Conservation (phyloP, 92 coral and sea anemone species). For the Porites rus region DNA sequence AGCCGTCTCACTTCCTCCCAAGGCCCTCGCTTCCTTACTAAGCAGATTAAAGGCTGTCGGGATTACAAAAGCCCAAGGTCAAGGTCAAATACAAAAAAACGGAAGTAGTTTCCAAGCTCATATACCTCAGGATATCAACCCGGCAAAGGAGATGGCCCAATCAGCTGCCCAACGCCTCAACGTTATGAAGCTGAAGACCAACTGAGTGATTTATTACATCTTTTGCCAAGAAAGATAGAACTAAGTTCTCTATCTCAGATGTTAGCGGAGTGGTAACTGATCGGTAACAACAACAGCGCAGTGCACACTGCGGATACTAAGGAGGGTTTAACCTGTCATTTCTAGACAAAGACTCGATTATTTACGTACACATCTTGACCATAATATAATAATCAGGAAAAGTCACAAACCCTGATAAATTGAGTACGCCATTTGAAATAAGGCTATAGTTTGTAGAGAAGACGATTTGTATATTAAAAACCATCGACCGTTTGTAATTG, state of each 20-base stretch:
- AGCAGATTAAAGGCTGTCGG: slow-evolving; percentile 19
- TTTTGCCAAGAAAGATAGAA: too few relatives aligned
- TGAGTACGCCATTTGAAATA: neutral
- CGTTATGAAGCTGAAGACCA: slow-evolving; percentile 29
- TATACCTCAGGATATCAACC: slow-evolving; percentile 36
- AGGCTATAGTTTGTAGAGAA: neutral
- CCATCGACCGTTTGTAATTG: slow-evolving; percentile 13
- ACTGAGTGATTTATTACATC: neutral
- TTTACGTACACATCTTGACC: too few relatives aligned
- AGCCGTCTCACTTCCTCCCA: slow-evolving; percentile 39
- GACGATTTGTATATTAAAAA: slow-evolving; percentile 16
- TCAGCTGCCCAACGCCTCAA: slow-evolving; percentile 18
- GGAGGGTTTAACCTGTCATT: too few relatives aligned
- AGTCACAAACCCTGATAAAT: too few relatives aligned
- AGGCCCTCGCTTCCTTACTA: slow-evolving; percentile 38
- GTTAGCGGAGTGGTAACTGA: neutral
- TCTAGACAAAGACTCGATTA: too few relatives aligned
- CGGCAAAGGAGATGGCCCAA: slow-evolving; percentile 16
- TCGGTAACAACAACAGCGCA: neutral
- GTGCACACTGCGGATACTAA: too few relatives aligned
- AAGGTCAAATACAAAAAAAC: slow-evolving; percentile 47
- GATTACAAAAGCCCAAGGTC: slow-evolving; percentile 15
- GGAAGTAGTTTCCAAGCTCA: slow-evolving; percentile 23
- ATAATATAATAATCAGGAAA: too few relatives aligned
- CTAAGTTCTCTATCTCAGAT: neutral